phyloP scores from a whole-genome alignment of 2,113 vertebrate species.

The Mus musculus region GRCm39 chr13:34951001-34951500 shows the following conservation, averaged over 20 bases:
- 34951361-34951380: neutral
- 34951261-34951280: neutral
- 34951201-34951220: neutral
- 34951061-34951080: no score
- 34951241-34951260: neutral
- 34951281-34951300: neutral
- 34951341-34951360: accelerated
- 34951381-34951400: neutral
- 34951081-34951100: no score
- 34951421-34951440: no score
- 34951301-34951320: neutral
- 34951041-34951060: no score
- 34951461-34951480: no score
- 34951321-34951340: neutral
- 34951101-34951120: no score
- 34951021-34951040: no score
- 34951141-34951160: neutral
- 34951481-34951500: no score
- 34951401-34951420: neutral
- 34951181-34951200: neutral
- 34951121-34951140: neutral
- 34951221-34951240: neutral
- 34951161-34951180: neutral
- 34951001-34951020: no score
- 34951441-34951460: no score